Percentiles rank a stretch among this genome's conserved stretches.
These are phyloP conservation scores for Ceratina japonica DNA, from an alignment of 1,140 invertebrate species.

Conservation along the genomic window DNA sequence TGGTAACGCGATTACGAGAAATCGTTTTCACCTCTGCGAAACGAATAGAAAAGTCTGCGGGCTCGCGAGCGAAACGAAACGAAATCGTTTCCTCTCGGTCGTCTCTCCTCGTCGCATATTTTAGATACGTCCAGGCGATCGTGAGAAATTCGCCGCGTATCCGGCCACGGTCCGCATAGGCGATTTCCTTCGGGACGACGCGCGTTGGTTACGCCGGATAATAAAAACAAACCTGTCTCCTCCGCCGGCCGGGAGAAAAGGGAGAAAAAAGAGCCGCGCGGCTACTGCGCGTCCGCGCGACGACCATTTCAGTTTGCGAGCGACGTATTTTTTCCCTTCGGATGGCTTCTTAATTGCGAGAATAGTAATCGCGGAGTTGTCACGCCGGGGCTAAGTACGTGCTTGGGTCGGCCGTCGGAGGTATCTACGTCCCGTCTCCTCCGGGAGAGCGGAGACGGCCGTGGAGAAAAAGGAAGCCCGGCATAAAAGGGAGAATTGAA, in stretches of 20 bases:
- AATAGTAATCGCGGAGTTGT: slow-evolving; percentile 61
- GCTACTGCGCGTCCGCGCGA: background rate
- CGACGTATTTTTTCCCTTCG: slow-evolving; percentile 23
- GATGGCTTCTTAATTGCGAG: slow-evolving; percentile 58
- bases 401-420: slow-evolving; percentile 25
- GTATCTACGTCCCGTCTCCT: background rate
- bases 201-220: slow-evolving; percentile 53
- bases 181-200: slow-evolving; percentile 47
- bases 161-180: slow-evolving; percentile 37
- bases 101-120: slow-evolving; percentile 48
- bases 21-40: no score
- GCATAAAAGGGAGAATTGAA: slow-evolving; percentile 74
- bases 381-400: slow-evolving; percentile 31
- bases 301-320: slow-evolving; percentile 43
- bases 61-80: background rate
- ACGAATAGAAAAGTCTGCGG: background rate
- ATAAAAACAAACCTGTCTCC: slow-evolving; percentile 54
- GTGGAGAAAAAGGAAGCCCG: slow-evolving; percentile 51
- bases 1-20: no score
- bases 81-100: slow-evolving; percentile 26
- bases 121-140: slow-evolving; percentile 56
- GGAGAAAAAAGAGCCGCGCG: background rate
- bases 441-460: background rate
- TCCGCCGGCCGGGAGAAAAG: slow-evolving; percentile 29
- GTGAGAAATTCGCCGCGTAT: slow-evolving; percentile 58